Evolutionary conservation across 2,888 invertebrate species (phyloP).

Genomic region (Sarcophaga subvicina): DNA sequence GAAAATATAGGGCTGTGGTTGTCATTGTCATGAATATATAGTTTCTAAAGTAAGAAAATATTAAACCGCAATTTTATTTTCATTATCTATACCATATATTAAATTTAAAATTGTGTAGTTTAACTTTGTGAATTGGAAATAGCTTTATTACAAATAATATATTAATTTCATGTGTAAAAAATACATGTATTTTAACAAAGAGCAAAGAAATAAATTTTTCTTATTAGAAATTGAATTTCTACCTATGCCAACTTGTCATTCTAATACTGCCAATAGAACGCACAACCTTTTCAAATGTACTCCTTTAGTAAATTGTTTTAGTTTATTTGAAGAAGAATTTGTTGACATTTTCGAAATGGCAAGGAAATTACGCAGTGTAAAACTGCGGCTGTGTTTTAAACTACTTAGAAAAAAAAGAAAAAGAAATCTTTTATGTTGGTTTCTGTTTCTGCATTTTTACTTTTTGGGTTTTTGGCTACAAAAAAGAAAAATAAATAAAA

Average conservation of each 20-base stretch:
- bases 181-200: too few relatives aligned
- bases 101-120: not conserved
- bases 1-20: not conserved
- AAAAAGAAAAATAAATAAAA: conserved; percentile 1
- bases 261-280: not conserved
- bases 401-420: not conserved
- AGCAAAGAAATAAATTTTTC: too few relatives aligned
- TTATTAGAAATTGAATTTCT: not conserved
- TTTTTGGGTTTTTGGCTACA: conserved; percentile 16
- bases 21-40: not conserved
- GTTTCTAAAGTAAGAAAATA: not conserved
- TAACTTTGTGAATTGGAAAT: too few relatives aligned
- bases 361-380: not conserved
- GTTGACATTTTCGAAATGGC: conserved; percentile 52
- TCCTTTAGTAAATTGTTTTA: not conserved
- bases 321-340: conserved; percentile 22
- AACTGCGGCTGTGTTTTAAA: not conserved
- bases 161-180: too few relatives aligned
- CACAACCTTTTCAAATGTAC: conserved; percentile 10
- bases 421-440: not conserved
- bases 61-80: not conserved
- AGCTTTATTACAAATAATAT: too few relatives aligned
- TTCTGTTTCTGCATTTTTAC: not conserved
- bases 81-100: not conserved
- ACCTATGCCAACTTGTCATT: not conserved